Evolutionary conservation across 2,113 vertebrate genomes (phyloP).

Genomic region (Acanthochromis polyacanthus): DNA sequence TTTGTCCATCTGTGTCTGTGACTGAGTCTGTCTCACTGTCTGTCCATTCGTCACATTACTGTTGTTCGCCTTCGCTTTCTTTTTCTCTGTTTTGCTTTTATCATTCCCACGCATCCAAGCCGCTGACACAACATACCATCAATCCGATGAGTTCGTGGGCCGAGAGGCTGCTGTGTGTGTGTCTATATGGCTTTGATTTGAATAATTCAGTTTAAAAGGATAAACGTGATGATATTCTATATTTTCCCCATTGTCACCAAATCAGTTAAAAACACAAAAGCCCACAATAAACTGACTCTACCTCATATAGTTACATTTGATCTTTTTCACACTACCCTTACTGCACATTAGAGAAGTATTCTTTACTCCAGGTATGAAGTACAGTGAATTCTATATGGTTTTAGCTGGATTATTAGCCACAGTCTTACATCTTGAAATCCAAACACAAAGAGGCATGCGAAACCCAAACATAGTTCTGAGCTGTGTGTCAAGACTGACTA

Average conservation of each 20-base stretch:
- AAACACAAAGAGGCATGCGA: slow-evolving; percentile 18
- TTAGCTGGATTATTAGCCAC: slow-evolving; percentile 1
- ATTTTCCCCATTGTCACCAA: too few relatives aligned
- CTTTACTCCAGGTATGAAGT: neutral
- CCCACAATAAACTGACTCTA: neutral
- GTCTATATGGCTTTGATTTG: neutral
- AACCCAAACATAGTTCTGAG: slow-evolving; percentile 29
- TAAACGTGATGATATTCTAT: too few relatives aligned
- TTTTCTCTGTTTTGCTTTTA: slow-evolving; percentile 7
- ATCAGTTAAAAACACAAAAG: neutral
- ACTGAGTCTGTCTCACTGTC: slow-evolving; percentile 8
- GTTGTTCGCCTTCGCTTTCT: neutral
- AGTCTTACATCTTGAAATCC: slow-evolving; percentile 25
- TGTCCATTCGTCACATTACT: slow-evolving; percentile 13
- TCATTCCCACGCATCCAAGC: slow-evolving; percentile 36
- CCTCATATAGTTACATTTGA: neutral
- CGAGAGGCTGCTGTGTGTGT: slow-evolving; percentile 5
- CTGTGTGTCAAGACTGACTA: slow-evolving; percentile 47
- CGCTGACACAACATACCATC: slow-evolving; percentile 58
- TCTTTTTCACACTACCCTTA: too few relatives aligned
- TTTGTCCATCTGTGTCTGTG: slow-evolving; percentile 25
- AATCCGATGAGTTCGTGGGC: slow-evolving; percentile 36
- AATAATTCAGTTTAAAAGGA: too few relatives aligned
- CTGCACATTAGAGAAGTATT: neutral
- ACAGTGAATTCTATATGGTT: neutral